Evolutionary conservation across 2,888 invertebrate genomes (phyloP), one percentile per base, ranked within the genome.

Genomic region (Synergus japonicus): DNA sequence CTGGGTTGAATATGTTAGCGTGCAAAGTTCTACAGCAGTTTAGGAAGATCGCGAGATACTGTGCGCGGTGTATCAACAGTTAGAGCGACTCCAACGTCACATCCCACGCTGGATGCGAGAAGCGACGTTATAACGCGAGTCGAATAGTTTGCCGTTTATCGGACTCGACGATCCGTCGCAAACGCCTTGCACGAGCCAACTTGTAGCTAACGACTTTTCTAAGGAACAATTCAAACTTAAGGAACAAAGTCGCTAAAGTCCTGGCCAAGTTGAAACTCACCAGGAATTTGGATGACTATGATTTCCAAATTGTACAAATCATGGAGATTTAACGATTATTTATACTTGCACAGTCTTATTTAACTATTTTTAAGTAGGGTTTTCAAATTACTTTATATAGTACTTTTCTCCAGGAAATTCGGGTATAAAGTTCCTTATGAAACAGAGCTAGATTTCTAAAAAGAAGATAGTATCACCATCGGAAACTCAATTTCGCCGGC

Each of bases 401-500:
- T 29, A 29, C 22, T 29, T 29, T 29, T 29, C 22, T 29, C 2
- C 22, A 29, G 22, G 22, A 2, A 29, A 29, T 58, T n/a, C 18
- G 8, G 18, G 58, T 58, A 18, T 18, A 8, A 18, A 58, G 7
- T 58, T 58, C n/a, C 7, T 10, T 9, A 18, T 58, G 7, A 15
- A 8, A 18, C 9, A 18, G 8, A 9, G 1, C 15, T 18, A n/a
- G 58, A 3, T 18, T 58, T 18, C 18, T 9, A 18, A 58, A 58
- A 58, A 29, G 22, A 58, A 58, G 18, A n/a, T 58, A 58, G 2
- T 18, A 18, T n/a, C 18, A 9, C 58, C 18, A 58, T 69, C 49
- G 46, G 60, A 77, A 69, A 77, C 18, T 77, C 69, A 58, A 79
- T 79, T 79, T 54, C 44, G 15, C 44, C 67, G 46, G 65, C 67